A percentile compares a stretch with the other conserved stretches of the same genome.
Evolutionary conservation across 2,797 vertebrate genomes (phyloP).

Genomic region (Coreius guichenoti): DNA sequence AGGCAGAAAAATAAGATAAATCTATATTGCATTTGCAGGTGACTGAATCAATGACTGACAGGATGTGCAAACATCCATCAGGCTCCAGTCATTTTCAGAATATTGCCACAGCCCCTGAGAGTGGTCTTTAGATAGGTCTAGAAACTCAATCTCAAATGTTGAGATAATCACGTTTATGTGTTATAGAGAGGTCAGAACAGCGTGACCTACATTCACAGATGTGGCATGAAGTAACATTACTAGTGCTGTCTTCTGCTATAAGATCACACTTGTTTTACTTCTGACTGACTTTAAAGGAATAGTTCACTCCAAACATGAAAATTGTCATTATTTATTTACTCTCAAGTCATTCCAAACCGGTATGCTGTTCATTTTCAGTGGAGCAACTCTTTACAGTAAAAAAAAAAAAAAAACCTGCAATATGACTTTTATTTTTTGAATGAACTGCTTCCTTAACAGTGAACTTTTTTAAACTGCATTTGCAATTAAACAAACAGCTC

Average conservation of each 20-base stretch:
- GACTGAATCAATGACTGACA: not conserved
- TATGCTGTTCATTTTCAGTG: not conserved
- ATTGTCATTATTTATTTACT: not conserved
- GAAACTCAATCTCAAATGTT: slow-evolving; percentile 61
- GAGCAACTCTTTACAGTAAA: not conserved
- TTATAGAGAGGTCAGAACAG: slow-evolving; percentile 59
- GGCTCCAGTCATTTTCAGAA: slow-evolving; percentile 54
- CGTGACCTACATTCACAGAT: slow-evolving; percentile 54
- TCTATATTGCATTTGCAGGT: not conserved
- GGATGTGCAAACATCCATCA: slow-evolving; percentile 28
- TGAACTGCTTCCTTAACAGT: not conserved
- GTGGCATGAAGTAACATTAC: slow-evolving; percentile 53
- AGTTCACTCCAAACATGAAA: not conserved
- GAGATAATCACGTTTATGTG: slow-evolving; percentile 44
- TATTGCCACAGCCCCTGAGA: slow-evolving; percentile 61
- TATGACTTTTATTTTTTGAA: not conserved
- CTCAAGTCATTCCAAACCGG: not conserved
- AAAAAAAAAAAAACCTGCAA: not conserved
- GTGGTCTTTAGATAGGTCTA: slow-evolving; percentile 60
- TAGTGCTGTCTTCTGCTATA: not conserved
- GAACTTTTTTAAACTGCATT: not conserved
- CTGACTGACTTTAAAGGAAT: not conserved
- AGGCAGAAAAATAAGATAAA: not conserved
- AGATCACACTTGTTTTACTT: slow-evolving; percentile 4
- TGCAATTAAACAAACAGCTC: not conserved